Evolutionary conservation across 2,797 vertebrate genomes (phyloP).

Genomic region (Xenopus petersii): DNA sequence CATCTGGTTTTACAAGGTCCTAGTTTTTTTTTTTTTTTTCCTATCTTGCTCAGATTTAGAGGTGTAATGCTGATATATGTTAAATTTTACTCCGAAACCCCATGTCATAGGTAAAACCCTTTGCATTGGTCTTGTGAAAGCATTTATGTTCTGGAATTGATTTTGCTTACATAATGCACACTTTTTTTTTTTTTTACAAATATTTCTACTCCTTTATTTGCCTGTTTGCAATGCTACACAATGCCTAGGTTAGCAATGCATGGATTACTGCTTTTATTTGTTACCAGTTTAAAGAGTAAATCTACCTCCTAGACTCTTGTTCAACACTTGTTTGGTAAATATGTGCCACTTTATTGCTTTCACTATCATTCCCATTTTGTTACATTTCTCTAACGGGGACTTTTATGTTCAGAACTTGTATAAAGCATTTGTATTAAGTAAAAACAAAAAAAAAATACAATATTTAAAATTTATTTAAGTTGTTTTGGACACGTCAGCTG

Average conservation of each 20-base stretch:
- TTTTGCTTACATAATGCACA: slow-evolving; percentile 50
- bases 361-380: slow-evolving; percentile 76
- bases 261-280: slow-evolving; percentile 55
- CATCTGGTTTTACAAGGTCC: no score
- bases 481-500: slow-evolving; percentile 79
- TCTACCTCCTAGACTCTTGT: slow-evolving; percentile 79
- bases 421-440: slow-evolving; percentile 81
- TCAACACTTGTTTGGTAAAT: slow-evolving; percentile 69
- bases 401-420: slow-evolving; percentile 67
- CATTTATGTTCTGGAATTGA: slow-evolving; percentile 52
- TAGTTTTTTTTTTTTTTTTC: slow-evolving; percentile 33
- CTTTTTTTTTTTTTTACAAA: slow-evolving; percentile 33
- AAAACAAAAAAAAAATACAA: slow-evolving; percentile 71
- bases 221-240: slow-evolving; percentile 38
- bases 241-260: slow-evolving; percentile 53
- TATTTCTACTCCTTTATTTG: slow-evolving; percentile 40
- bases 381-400: slow-evolving; percentile 72
- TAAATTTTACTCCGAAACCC: slow-evolving; percentile 47
- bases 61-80: slow-evolving; percentile 42
- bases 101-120: slow-evolving; percentile 45
- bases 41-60: slow-evolving; percentile 51
- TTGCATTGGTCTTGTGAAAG: slow-evolving; percentile 45
- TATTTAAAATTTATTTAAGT: slow-evolving; percentile 93
- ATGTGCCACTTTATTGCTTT: slow-evolving; percentile 68
- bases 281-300: slow-evolving; percentile 67